Conservation (phyloP, 2,888 invertebrate genomes). For the Eupithecia subumbrata region DNA sequence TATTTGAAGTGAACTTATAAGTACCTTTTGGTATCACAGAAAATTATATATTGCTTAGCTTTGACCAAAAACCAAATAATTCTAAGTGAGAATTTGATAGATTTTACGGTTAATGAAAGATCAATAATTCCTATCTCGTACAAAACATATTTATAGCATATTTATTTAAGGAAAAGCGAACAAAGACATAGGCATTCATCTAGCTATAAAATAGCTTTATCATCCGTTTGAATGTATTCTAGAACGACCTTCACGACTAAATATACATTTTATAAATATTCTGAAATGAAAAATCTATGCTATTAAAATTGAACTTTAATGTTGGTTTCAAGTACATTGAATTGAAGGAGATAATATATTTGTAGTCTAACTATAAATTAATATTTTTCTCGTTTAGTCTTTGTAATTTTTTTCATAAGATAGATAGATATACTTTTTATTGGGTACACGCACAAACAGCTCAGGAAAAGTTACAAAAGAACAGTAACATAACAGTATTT, state of each 20-base stretch:
- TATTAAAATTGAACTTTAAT: background rate
- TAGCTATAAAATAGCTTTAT: constrained; percentile 24
- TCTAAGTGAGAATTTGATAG: background rate
- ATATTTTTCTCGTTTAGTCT: background rate
- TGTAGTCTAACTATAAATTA: background rate
- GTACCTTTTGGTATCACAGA: background rate
- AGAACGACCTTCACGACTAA: constrained; percentile 16
- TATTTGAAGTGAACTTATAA: background rate
- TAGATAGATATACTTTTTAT: no score
- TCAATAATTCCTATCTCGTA: background rate
- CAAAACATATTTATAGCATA: background rate
- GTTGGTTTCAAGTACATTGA: constrained; percentile 1
- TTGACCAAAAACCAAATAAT: background rate
- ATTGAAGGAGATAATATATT: background rate
- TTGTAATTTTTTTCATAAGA: background rate
- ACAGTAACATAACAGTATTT: no score
- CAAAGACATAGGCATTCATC: background rate
- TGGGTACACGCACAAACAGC: no score
- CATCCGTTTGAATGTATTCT: constrained; percentile 28
- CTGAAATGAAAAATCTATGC: constrained; percentile 8
- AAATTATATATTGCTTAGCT: background rate
- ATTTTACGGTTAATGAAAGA: background rate
- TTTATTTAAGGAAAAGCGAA: background rate
- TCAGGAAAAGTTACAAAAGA: no score
- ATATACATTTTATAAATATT: constrained; percentile 6